Base-by-base conservation (phyloP, 2,888 invertebrate species). In the Nemotelus nigrinus region DNA sequence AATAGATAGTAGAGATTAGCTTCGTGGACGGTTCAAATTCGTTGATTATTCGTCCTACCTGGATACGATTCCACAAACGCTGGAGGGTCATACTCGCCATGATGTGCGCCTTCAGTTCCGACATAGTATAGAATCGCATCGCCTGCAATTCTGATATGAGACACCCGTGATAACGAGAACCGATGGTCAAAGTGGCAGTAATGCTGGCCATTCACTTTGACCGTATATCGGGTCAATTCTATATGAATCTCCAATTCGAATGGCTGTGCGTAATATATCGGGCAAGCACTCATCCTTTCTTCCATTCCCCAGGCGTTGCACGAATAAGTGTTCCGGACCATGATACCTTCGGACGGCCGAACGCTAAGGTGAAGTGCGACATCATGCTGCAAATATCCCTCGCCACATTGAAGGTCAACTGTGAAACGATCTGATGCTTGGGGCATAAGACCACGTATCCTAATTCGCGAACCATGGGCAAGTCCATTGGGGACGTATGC, bases 171-270 rank as follows among this genome's bases (percentile, higher is more conserved):
- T 83, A 89, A 89, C 1, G 94, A 92, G 68, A 94, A 84, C 68
- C 95, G 90, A 84, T 95, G 93, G 2, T 88, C 87, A 85, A 95
- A 96, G 87, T 94, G 93, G 76, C 92, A 89, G 86, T 93, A 94
- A 83, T 96, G 95, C 65, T 89, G 88, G 2, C 94, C 94, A 85
- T 96, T 96, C n/a, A 96, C 87, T 0, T 94, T 94, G 80, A 96
- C 89, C 92, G 94, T 86, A 60, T 71, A 79, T 2, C 50, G 58
- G 10, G 53, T 44, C 55, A 43, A 76, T 48, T 94, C 94, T 80
- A 91, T 91, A 10, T 94, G 85, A 48, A 95, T 85, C 44, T 94
- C 86, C 0, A 93, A 90, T 84, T 94, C 94, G 83, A 94, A 95
- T 10, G 89, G 87, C 83, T 93, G 90, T 0, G 92, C 93, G n/a